Percentiles rank a stretch among this genome's conserved stretches.
phyloP scores from a whole-genome alignment of 1,140 invertebrate genomes.

The Ctenoplectra terminalis region DNA sequence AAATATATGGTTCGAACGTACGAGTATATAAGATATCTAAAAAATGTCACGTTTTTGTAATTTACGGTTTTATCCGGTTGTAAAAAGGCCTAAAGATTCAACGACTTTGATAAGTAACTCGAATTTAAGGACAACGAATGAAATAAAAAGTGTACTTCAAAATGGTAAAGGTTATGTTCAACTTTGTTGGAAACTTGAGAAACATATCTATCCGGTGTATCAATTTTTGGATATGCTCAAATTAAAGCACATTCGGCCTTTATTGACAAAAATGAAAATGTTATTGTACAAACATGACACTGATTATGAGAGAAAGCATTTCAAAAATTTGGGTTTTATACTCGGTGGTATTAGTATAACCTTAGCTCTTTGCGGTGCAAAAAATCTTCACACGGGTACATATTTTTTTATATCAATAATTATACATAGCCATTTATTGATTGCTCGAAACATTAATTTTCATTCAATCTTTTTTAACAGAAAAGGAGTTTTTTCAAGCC shows the following conservation, averaged over 20 bases:
- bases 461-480: conserved; percentile 77
- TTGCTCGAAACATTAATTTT: background rate
- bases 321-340: conserved; percentile 54
- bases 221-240: conserved; percentile 45
- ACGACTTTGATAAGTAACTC: conserved; percentile 31
- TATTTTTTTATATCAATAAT: conserved; percentile 3
- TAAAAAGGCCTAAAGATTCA: conserved; percentile 19
- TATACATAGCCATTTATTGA: background rate
- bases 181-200: background rate
- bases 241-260: background rate
- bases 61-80: conserved; percentile 36
- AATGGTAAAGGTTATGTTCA: conserved; percentile 65
- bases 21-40: background rate
- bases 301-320: conserved; percentile 9
- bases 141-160: background rate
- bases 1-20: conserved; percentile 1
- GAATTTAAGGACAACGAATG: background rate
- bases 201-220: conserved; percentile 39
- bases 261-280: conserved; percentile 12
- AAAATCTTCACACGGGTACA: conserved; percentile 65
- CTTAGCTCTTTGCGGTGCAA: conserved; percentile 63
- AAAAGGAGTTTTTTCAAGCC: conserved; percentile 86
- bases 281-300: conserved; percentile 10
- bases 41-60: conserved; percentile 69
- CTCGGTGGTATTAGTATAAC: conserved; percentile 66